Percentiles rank a stretch among this genome's conserved stretches.
Evolutionary conservation across 2,797 vertebrate species (phyloP).

Genomic region (Morus bassanus): DNA sequence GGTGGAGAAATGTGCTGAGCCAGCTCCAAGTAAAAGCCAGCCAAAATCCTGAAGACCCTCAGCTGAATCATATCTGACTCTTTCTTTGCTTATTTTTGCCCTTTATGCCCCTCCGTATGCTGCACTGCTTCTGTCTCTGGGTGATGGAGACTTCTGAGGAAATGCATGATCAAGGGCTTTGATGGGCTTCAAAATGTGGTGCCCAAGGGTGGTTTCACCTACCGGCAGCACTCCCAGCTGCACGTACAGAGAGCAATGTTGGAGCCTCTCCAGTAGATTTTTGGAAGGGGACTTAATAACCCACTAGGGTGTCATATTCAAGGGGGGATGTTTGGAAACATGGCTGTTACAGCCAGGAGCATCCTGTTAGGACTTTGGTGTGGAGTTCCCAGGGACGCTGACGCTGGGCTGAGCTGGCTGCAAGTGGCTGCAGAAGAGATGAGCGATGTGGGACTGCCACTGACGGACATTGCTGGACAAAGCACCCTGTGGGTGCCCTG

Average conservation of each 20-base stretch:
- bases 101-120: background rate
- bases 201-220: background rate
- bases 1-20: background rate
- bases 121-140: background rate
- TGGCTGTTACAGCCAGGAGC: background rate
- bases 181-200: background rate
- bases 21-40: background rate
- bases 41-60: background rate
- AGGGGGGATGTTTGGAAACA: background rate
- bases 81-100: background rate
- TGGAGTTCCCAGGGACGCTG: background rate
- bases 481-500: background rate
- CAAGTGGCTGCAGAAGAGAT: background rate
- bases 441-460: background rate
- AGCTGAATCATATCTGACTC: background rate
- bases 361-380: background rate
- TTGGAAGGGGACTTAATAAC: background rate
- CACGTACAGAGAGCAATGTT: accelerated
- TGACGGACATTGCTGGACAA: background rate
- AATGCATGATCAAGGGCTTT: background rate
- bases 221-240: background rate
- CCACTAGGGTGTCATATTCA: background rate
- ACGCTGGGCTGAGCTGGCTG: background rate
- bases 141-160: background rate
- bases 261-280: background rate